A percentile compares a stretch with the other conserved stretches of the same genome.
Conservation (phyloP, 1,140 invertebrate species). For the Gonioctena quinquepunctata region DNA sequence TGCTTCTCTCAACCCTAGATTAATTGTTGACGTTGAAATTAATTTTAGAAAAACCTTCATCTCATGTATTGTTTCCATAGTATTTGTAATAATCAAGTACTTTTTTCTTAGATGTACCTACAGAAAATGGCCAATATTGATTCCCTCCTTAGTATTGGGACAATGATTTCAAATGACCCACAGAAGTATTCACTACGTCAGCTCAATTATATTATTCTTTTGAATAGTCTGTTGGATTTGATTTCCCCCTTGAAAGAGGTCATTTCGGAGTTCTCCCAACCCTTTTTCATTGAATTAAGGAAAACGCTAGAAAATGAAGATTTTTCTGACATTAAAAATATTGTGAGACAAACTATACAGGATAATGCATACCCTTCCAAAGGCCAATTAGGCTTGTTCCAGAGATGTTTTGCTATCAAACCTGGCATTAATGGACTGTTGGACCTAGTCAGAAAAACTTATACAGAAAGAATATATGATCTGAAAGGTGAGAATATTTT, state of each 20-base stretch:
- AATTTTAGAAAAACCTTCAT: too few relatives aligned
- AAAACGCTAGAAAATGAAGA: conserved; percentile 35
- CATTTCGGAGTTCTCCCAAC: conserved; percentile 62
- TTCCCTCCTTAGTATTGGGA: conserved; percentile 60
- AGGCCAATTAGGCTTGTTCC: conserved; percentile 72
- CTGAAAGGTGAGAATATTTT: conserved; percentile 63
- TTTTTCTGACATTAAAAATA: conserved; percentile 41
- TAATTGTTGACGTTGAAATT: too few relatives aligned
- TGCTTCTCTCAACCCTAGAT: too few relatives aligned
- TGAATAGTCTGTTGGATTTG: conserved; percentile 78
- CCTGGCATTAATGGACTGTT: conserved; percentile 72
- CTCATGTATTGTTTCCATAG: too few relatives aligned
- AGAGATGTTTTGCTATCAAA: conserved; percentile 86
- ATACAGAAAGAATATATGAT: conserved; percentile 78
- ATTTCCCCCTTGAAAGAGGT: conserved; percentile 69
- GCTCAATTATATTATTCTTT: conserved; percentile 75
- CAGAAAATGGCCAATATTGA: conserved; percentile 55
- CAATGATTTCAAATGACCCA: conserved; percentile 62
- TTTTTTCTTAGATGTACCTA: conserved; percentile 35
- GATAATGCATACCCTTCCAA: conserved; percentile 68
- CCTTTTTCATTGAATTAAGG: conserved; percentile 58
- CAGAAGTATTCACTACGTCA: conserved; percentile 71
- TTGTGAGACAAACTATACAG: conserved; percentile 65
- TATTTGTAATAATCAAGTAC: conserved; percentile 5
- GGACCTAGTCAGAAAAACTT: conserved; percentile 77